Percentiles rank a stretch among this genome's conserved stretches.
phyloP scores from a whole-genome alignment of 2,797 vertebrate species.

The Myotis pilosus region DNA sequence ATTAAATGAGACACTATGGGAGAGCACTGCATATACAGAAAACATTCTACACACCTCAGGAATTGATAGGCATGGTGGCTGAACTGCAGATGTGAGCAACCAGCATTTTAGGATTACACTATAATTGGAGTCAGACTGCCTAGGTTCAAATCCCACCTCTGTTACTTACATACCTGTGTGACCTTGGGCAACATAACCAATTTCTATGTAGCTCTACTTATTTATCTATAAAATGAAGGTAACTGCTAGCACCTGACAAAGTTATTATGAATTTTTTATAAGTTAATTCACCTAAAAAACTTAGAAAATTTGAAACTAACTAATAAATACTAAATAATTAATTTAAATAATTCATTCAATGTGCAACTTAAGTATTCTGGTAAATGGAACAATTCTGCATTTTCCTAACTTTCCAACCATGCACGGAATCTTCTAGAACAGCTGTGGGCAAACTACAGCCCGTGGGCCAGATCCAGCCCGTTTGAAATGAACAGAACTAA shows the following conservation, averaged over 20 bases:
- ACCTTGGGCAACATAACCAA: not conserved
- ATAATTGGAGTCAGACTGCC: not conserved
- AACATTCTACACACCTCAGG: not conserved
- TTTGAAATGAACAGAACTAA: too few species aligned
- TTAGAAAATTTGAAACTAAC: constrained; percentile 8
- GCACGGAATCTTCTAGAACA: not conserved
- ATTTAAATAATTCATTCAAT: constrained; percentile 30
- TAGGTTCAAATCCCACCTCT: not conserved
- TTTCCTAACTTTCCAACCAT: not conserved
- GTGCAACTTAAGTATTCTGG: not conserved
- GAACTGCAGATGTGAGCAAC: not conserved
- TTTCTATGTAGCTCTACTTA: not conserved
- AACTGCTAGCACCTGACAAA: constrained; percentile 5
- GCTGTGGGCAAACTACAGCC: too few species aligned
- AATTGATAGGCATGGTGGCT: not conserved
- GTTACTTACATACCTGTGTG: not conserved
- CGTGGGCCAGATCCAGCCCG: too few species aligned
- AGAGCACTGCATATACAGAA: not conserved
- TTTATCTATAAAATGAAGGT: not conserved
- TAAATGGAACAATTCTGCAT: not conserved
- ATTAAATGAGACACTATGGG: not conserved
- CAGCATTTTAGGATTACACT: not conserved
- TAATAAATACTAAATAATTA: constrained; percentile 12
- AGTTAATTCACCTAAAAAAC: not conserved
- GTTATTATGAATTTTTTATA: not conserved